phyloP scores from a whole-genome alignment of 2,888 invertebrate genomes.

The Cephus nigrinus region DNA sequence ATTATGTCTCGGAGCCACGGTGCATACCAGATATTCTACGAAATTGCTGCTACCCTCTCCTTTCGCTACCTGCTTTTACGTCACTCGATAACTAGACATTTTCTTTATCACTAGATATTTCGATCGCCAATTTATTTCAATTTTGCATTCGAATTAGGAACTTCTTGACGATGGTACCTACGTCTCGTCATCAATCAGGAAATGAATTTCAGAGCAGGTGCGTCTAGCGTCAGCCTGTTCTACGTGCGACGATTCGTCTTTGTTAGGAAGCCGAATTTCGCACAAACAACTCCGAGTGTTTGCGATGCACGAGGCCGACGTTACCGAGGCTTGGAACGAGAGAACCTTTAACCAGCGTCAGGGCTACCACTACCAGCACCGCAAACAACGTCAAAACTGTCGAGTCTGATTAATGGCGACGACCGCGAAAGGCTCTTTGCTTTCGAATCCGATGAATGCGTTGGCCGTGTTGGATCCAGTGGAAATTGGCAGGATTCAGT shows the following conservation, averaged over 20 bases:
- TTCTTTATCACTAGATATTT: not conserved
- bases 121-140: not conserved
- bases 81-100: not conserved
- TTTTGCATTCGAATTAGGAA: not conserved
- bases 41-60: constrained; percentile 16
- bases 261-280: not conserved
- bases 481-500: not conserved
- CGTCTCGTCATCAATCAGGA: not conserved
- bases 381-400: not conserved
- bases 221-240: not conserved
- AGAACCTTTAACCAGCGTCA: not conserved
- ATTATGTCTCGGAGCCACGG: constrained; percentile 42
- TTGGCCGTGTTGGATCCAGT: not conserved
- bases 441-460: not conserved
- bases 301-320: not conserved
- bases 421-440: not conserved
- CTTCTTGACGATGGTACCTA: not conserved
- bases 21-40: constrained; percentile 45
- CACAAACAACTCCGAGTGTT: not conserved
- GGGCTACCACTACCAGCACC: not conserved
- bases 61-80: not conserved
- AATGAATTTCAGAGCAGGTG: not conserved
- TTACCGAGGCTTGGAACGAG: not conserved
- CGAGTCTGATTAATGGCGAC: not conserved
- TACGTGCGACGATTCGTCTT: not conserved